Base-by-base conservation (phyloP, 2,888 invertebrate species). In the Chironomus riparius region DNA sequence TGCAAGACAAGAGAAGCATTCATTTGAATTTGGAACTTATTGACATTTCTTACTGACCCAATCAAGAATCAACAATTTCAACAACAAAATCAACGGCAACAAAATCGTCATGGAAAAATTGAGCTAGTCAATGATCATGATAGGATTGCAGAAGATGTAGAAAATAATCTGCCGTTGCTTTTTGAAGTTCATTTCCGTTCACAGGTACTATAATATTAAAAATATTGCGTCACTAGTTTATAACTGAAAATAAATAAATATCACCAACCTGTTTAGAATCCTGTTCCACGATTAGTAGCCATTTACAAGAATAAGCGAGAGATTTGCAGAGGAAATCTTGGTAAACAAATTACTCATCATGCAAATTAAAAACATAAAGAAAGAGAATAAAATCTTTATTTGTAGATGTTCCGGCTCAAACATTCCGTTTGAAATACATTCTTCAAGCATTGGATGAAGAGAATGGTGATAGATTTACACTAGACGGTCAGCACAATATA, bases 121-220 rank as follows among this genome's bases (percentile, higher is more conserved):
- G 50, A 68, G 7, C 13, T 75, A 15, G 75, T 50, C 4, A 75
- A 75, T 38, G 48, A 21, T 15, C 13, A 1, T n/a, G 24, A 50
- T 4, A 18, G 24, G 13, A 1, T 75, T 12, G 28, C 21, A 2
- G 68, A 75, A 2, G 68, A 75, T 28, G 10, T 75, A 4, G 21
- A 15, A 68, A 75, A 75, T 68, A 68, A 68, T 12, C 18, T 68
- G 13, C 75, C 75, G 4, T 6, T 75, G 15, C 10, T 75, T n/a
- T 75, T 50, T 24, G 48, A 50, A n/a, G 24, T 22, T 0, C 48
- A 13, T n/a, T 75, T 75, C 12, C 5, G 21, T 10, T 50, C 68
- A 12, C 75, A 75, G 65, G 65, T 65, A 65, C 13, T 62, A 62
- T 13, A 24, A 28, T 10, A 4, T 24, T 13, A 65, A 1, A 24